Percentiles rank a stretch among this genome's conserved stretches.
These are phyloP conservation scores for Coelogynopora nodosa DNA, from an alignment of 2,888 invertebrate genomes.

Conservation along the genomic window DNA sequence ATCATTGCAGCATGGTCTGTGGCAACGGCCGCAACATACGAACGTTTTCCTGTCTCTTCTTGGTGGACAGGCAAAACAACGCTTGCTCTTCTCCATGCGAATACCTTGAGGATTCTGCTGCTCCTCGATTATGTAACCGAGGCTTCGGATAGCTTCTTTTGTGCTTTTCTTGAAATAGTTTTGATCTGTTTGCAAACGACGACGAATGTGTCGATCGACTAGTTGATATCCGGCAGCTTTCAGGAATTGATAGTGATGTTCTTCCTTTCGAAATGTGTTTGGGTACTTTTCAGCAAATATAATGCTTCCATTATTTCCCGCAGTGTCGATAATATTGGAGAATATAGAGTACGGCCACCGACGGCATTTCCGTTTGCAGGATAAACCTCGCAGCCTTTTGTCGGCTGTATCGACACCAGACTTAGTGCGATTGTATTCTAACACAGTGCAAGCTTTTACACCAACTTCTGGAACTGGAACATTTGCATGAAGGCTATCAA, in stretches of 20 bases:
- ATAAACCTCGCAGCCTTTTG: not conserved
- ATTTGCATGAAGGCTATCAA: conserved; percentile 28
- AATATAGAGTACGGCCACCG: conserved; percentile 1
- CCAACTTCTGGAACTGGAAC: conserved; percentile 4
- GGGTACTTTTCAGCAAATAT: conserved; percentile 20
- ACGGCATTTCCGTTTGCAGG: conserved; percentile 7
- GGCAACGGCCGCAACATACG: conserved; percentile 12
- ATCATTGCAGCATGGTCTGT: conserved; percentile 16
- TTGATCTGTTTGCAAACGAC: conserved; percentile 20
- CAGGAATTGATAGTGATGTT: conserved; percentile 20
- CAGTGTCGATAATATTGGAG: conserved; percentile 13
- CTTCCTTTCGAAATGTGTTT: not conserved
- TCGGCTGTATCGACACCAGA: not conserved
- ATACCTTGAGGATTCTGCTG: conserved; percentile 1
- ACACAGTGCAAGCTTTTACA: not conserved
- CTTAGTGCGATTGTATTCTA: conserved; percentile 11
- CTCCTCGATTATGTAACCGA: conserved; percentile 17
- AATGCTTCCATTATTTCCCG: not conserved
- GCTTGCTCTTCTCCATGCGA: conserved; percentile 25
- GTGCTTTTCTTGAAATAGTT: conserved; percentile 25
- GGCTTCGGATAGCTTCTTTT: conserved; percentile 21
- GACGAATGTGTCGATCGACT: not conserved
- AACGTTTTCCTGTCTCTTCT: conserved; percentile 18
- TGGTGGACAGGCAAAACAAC: conserved; percentile 18
- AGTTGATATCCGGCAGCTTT: conserved; percentile 15